Base-by-base conservation (phyloP, 2,888 invertebrate genomes). In the Phytoseiulus persimilis region DNA sequence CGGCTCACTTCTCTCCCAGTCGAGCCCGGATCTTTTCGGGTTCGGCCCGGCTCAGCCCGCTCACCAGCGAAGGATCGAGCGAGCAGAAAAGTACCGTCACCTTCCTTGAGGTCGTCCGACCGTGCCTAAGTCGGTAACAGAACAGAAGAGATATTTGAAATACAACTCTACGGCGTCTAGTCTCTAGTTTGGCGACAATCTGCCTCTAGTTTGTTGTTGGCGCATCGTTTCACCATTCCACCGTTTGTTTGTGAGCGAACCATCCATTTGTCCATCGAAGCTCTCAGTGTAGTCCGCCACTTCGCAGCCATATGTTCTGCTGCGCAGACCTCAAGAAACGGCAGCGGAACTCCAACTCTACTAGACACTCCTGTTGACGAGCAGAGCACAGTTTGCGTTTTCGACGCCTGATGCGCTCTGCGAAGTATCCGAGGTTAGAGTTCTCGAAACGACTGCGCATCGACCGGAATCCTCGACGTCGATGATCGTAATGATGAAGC, bases 51-150 rank as follows among this genome's bases (percentile, higher is more conserved):
- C 39, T 65, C 28, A 14, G 65, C 14, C 65, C 14, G 65, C 2
- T 28, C 14, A 23, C 23, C 23, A 65, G 65, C 5, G 65, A 65
- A 28, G 2, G 18, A 23, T 3, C 65, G 65, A 33, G 87, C 87
- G 87, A 87, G 28, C 33, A 45, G 87, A 87, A 39, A 33, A 32
- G 39, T 45, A 87, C 32, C 39, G n/a, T 87, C 87, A 87, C 87
- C 87, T 87, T 87, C 87, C 87, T 87, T 45, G 32, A 39, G 87
- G 45, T 45, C 32, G 87, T 32, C 87, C 32, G 87, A 87, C 87
- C 87, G 32, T 87, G 33, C 32, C 87, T 87, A 87, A 87, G 87
- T 45, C 84, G 65, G 65, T 65, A 65, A 65, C 65, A 65, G 65
- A 65, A 65, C 65, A 28, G 28, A 65, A 65, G 65, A 65, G 65